These are phyloP conservation scores for Anolis apletophallus DNA, from an alignment of 2,797 vertebrate species.

Conservation along the genomic window DNA sequence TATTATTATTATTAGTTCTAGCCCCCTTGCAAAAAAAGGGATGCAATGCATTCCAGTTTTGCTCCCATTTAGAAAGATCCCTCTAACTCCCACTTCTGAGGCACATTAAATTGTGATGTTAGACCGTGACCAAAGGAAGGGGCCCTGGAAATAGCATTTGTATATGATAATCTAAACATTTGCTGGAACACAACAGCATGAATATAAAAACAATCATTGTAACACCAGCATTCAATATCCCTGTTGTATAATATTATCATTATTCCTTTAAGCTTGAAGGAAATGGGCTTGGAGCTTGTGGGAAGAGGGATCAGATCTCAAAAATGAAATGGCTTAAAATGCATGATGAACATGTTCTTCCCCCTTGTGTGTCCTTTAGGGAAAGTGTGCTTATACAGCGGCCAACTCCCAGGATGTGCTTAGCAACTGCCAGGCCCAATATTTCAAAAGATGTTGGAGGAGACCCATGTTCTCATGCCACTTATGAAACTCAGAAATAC, in stretches of 20 bases:
- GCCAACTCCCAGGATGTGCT: background rate
- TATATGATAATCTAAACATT: background rate
- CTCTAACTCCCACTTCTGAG: background rate
- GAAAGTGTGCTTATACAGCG: background rate
- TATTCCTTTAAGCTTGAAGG: background rate
- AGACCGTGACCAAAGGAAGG: background rate
- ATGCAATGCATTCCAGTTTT: too few species aligned
- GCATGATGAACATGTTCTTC: background rate
- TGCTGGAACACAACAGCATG: background rate
- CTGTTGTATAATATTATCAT: constrained; percentile 2
- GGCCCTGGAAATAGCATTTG: background rate
- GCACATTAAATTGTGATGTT: background rate
- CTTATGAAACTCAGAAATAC: background rate
- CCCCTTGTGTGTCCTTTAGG: background rate
- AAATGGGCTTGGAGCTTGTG: background rate
- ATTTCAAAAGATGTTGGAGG: background rate
- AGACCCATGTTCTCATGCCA: background rate
- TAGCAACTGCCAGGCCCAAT: background rate
- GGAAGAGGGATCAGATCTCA: background rate
- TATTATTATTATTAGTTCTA: too few species aligned
- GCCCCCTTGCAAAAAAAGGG: too few species aligned
- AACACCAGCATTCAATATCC: background rate
- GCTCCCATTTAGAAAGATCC: background rate
- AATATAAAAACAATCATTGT: background rate
- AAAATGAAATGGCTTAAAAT: background rate